Conservation (phyloP, 2,113 vertebrate genomes). For the Gobiocypris rarus region DNA sequence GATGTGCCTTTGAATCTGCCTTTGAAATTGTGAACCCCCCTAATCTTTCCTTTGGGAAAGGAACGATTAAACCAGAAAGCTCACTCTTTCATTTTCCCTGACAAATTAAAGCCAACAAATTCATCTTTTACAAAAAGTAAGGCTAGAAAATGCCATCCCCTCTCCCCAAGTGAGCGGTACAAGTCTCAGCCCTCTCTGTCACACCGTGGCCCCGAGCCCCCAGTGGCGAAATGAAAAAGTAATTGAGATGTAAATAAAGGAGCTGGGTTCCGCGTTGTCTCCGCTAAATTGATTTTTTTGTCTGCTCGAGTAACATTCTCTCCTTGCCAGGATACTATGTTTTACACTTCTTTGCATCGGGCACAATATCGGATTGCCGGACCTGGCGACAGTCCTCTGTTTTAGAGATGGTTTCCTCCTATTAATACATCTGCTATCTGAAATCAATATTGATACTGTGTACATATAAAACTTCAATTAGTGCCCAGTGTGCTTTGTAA, state of each 20-base stretch:
- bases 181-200: slow-evolving; percentile 49
- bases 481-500: slow-evolving; percentile 41
- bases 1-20: slow-evolving; percentile 30
- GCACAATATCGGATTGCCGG: slow-evolving; percentile 49
- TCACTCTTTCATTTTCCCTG: slow-evolving; percentile 25
- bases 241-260: slow-evolving; percentile 60
- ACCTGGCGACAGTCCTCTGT: slow-evolving; percentile 40
- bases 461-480: slow-evolving; percentile 48
- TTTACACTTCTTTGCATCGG: slow-evolving; percentile 41
- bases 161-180: slow-evolving; percentile 23
- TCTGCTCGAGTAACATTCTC: slow-evolving; percentile 38
- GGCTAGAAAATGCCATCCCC: slow-evolving; percentile 12
- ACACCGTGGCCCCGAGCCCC: slow-evolving; percentile 5
- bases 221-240: slow-evolving; percentile 53
- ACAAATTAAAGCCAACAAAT: slow-evolving; percentile 45
- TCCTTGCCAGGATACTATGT: slow-evolving; percentile 31
- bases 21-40: slow-evolving; percentile 32
- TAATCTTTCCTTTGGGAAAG: slow-evolving; percentile 13
- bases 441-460: slow-evolving; percentile 51
- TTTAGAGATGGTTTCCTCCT: slow-evolving; percentile 41
- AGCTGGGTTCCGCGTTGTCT: slow-evolving; percentile 31
- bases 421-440: slow-evolving; percentile 48
- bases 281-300: slow-evolving; percentile 57
- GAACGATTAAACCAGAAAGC: slow-evolving; percentile 23
- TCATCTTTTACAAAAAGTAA: slow-evolving; percentile 44